These are phyloP conservation scores for Argynnis bischoffii DNA, from an alignment of 2,888 invertebrate species.

Conservation along the genomic window DNA sequence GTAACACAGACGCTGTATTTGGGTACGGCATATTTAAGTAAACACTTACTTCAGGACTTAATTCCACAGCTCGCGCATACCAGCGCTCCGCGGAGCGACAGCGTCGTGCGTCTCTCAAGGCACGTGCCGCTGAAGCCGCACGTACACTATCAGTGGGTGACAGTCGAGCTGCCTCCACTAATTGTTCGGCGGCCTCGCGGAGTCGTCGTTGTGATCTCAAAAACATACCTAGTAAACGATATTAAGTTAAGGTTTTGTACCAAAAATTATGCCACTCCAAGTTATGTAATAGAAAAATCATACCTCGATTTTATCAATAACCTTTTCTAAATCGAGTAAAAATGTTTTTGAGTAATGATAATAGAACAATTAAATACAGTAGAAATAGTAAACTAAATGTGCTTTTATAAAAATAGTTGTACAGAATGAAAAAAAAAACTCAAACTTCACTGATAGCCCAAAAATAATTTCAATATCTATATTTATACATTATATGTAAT, in stretches of 20 bases:
- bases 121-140: slow-evolving; percentile 93
- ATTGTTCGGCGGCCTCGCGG: slow-evolving; percentile 91
- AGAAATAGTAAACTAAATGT: too few relatives aligned
- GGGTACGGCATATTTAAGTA: background rate
- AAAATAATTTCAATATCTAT: too few relatives aligned
- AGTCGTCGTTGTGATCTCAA: slow-evolving; percentile 90
- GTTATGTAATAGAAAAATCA: too few relatives aligned
- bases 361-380: too few relatives aligned
- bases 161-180: slow-evolving; percentile 89
- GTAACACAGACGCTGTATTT: background rate
- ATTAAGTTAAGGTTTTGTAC: too few relatives aligned
- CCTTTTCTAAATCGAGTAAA: background rate
- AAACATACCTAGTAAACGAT: slow-evolving; percentile 88
- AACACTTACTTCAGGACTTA: slow-evolving; percentile 82
- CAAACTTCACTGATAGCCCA: too few relatives aligned
- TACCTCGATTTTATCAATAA: too few relatives aligned
- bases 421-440: too few relatives aligned
- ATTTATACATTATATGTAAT: too few relatives aligned
- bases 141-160: slow-evolving; percentile 91
- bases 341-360: too few relatives aligned
- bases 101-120: slow-evolving; percentile 90
- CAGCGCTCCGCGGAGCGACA: slow-evolving; percentile 92
- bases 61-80: slow-evolving; percentile 90
- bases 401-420: too few relatives aligned
- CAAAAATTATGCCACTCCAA: too few relatives aligned